Evolutionary conservation across 2,113 vertebrate genomes (phyloP).

Genomic region (Antigone vipio): DNA sequence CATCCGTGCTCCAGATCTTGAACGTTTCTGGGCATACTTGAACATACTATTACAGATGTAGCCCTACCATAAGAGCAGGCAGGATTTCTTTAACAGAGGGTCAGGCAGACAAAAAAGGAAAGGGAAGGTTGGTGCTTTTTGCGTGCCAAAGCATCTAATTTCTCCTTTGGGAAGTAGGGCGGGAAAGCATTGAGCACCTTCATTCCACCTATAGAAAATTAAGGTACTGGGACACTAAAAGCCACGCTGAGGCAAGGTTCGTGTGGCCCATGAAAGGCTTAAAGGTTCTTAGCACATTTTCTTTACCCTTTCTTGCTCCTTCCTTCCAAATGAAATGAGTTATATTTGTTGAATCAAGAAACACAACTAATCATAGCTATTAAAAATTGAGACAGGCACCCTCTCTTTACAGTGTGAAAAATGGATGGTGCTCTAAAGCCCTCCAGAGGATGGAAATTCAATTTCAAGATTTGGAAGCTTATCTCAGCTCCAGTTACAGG

Average conservation of each 20-base stretch:
- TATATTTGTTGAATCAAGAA: neutral
- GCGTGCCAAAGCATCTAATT: neutral
- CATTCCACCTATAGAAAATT: neutral
- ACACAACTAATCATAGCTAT: neutral
- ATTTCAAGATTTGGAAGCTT: neutral
- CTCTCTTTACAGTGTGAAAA: neutral
- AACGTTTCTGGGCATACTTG: neutral
- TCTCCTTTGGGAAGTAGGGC: neutral
- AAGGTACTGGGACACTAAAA: neutral
- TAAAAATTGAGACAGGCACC: neutral
- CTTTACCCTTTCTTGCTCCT: neutral
- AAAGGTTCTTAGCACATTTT: neutral
- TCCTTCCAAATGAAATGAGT: neutral
- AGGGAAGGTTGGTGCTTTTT: neutral
- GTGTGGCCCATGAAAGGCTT: neutral
- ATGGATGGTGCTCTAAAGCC: neutral
- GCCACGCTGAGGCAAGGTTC: neutral
- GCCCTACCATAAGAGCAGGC: neutral
- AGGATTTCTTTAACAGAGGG: neutral
- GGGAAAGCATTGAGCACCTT: neutral
- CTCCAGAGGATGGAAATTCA: neutral
- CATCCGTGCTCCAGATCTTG: neutral
- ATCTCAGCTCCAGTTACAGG: neutral
- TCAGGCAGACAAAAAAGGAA: neutral
- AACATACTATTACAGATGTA: neutral